Evolutionary conservation across 1,140 invertebrate genomes (phyloP), one percentile per base, ranked within the genome.

Genomic region (Venturia canescens): DNA sequence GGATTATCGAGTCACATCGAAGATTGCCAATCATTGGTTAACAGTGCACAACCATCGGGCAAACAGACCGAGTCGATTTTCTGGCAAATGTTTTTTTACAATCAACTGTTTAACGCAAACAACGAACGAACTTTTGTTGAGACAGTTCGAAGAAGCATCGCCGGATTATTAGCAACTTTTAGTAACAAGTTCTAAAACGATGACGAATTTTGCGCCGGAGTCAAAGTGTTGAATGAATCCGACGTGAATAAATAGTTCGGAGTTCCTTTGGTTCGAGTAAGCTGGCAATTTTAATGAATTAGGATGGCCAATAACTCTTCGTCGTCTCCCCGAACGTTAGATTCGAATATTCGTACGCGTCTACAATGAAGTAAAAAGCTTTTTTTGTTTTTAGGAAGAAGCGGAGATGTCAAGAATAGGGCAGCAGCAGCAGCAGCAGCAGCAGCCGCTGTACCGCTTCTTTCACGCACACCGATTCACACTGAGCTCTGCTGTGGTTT

Each of bases 321-420:
- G 9, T 63, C n/a, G n/a, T 53, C 1, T 44, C 38, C 11, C 5
- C 13, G 13, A 44, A 44, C 13, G 7, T 44, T 9, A 44, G 5
- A 44, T 44, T 44, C 38, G 7, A 44, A 44, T 44, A 44, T 44
- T 13, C 13, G 38, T 9, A 44, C 38, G 38, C 38, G 38, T 44
- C 3, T 9, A 44, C 38, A 44, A 53, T 21, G n/a, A 26, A 63
- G 60, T 5, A 9, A 6, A 63, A 1, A 26, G 9, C 2, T 63
- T 63, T 21, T 23, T 23, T 23, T 63, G 60, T 26, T 63, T 26
- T 31, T 18, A 1, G 5, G 7, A 15, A 31, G 13, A 18, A 53
- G 2, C 34, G 31, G 34, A 63, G 53, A 63, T 53, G 75, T 81
- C 79, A 72, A 83, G 79, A 83, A 81, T 81, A 83, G 77, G 82